These are phyloP conservation scores for Anguilla marmorata DNA, from an alignment of 2,797 vertebrate species.

Conservation along the genomic window DNA sequence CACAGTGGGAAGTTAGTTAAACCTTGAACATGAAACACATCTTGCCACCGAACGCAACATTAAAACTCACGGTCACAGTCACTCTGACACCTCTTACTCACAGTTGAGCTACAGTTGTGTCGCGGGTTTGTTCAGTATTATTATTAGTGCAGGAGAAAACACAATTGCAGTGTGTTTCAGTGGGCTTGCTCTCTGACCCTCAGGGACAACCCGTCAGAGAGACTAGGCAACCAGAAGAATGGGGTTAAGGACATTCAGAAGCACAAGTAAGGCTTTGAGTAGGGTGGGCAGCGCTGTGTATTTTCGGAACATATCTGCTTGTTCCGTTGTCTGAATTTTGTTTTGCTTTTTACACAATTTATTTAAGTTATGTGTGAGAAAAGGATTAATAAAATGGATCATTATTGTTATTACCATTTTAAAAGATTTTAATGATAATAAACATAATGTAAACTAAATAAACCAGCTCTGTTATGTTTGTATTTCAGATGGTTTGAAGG, in stretches of 20 bases:
- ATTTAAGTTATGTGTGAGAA: background rate
- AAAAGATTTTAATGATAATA: background rate
- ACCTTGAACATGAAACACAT: background rate
- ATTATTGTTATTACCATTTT: background rate
- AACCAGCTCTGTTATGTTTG: slow-evolving; percentile 36
- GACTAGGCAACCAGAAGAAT: slow-evolving; percentile 69
- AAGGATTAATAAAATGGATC: too few relatives aligned
- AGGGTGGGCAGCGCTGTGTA: background rate
- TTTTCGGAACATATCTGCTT: background rate
- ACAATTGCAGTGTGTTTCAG: slow-evolving; percentile 37
- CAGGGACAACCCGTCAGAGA: slow-evolving; percentile 72
- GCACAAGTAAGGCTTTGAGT: slow-evolving; percentile 69
- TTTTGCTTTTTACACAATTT: background rate
- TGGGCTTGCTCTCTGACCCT: slow-evolving; percentile 37
- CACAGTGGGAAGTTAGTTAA: background rate
- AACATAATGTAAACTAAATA: background rate
- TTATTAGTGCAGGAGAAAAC: slow-evolving; percentile 28
- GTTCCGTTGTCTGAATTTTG: background rate
- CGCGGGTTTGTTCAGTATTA: background rate
- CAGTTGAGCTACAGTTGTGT: slow-evolving; percentile 13
- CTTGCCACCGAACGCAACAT: background rate
- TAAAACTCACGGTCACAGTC: background rate
- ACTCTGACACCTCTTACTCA: slow-evolving; percentile 3
- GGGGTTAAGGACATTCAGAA: slow-evolving; percentile 73
- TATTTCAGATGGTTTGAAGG: slow-evolving; percentile 75